These are phyloP conservation scores for Heteromurus nitidus DNA, from an alignment of 2,888 invertebrate species.

Conservation along the genomic window DNA sequence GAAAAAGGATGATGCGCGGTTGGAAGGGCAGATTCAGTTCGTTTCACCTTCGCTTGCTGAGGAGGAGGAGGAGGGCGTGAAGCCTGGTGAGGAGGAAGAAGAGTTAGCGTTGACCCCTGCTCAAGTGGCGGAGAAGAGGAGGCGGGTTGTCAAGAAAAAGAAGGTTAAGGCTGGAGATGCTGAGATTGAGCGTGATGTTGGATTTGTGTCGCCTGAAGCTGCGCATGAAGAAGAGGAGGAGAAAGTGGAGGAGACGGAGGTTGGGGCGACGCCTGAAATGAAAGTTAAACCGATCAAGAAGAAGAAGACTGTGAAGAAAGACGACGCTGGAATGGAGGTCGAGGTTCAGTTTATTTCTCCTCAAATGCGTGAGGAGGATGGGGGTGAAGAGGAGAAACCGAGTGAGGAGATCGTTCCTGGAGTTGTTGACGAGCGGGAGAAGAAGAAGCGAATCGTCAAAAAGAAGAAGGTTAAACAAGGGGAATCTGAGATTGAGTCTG, in stretches of 20 bases:
- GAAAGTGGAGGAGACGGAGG: slow-evolving; percentile 45
- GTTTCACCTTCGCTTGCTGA: too few species aligned
- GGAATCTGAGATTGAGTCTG: not conserved
- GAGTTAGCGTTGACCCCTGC: not conserved
- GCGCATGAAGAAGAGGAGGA: slow-evolving; percentile 51
- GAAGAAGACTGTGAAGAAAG: not conserved
- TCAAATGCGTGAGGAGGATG: too few species aligned
- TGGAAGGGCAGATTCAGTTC: too few species aligned
- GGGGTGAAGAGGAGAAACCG: too few species aligned
- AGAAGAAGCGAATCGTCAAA: too few species aligned
- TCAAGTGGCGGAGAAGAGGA: not conserved
- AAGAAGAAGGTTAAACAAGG: slow-evolving; percentile 1
- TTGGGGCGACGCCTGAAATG: not conserved
- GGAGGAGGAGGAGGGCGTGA: too few species aligned
- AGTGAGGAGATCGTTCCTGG: too few species aligned
- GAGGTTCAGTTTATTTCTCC: too few species aligned
- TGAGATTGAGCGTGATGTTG: not conserved
- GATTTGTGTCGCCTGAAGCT: slow-evolving; percentile 14
- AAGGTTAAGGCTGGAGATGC: not conserved
- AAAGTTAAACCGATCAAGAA: slow-evolving; percentile 7
- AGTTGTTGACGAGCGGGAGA: too few species aligned
- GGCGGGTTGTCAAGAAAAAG: not conserved
- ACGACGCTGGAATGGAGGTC: too few species aligned
- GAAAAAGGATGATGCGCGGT: slow-evolving; percentile 1
- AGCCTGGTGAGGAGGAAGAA: too few species aligned